A percentile compares a stretch with the other conserved stretches of the same genome.
phyloP scores from a whole-genome alignment of 2,113 vertebrate species.

The Scomber scombrus region DNA sequence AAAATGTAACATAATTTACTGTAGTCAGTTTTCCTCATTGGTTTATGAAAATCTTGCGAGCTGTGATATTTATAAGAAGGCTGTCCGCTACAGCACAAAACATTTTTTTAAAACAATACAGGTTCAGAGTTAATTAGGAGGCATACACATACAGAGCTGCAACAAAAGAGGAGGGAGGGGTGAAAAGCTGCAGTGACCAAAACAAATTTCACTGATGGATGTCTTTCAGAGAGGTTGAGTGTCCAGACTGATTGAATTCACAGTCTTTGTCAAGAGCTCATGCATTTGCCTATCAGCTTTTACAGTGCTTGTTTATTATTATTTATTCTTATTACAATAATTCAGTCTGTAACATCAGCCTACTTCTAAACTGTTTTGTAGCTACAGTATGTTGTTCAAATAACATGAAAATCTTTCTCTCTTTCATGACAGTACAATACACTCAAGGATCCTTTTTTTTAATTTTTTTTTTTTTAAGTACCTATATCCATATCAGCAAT shows the following conservation, averaged over 20 bases:
- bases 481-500: neutral
- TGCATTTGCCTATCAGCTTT: slow-evolving; percentile 2
- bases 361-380: neutral
- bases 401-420: neutral
- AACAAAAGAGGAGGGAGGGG: slow-evolving; percentile 20
- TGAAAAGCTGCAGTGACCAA: slow-evolving; percentile 26
- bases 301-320: neutral
- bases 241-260: neutral
- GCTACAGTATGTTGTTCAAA: neutral
- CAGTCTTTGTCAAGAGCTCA: neutral
- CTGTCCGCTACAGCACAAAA: neutral
- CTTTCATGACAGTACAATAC: neutral
- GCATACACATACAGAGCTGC: slow-evolving; percentile 1
- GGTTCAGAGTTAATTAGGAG: slow-evolving; percentile 13
- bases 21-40: slow-evolving; percentile 1
- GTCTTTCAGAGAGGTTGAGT: slow-evolving; percentile 29
- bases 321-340: neutral
- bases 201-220: slow-evolving; percentile 57
- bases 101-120: neutral
- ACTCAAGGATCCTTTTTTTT: no score
- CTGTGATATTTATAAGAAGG: slow-evolving; percentile 11
- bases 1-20: slow-evolving; percentile 17
- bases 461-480: no score
- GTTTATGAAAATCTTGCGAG: slow-evolving; percentile 4
- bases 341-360: neutral